phyloP scores from a whole-genome alignment of 1,140 invertebrate genomes.

The Drosophila kurseongensis region DNA sequence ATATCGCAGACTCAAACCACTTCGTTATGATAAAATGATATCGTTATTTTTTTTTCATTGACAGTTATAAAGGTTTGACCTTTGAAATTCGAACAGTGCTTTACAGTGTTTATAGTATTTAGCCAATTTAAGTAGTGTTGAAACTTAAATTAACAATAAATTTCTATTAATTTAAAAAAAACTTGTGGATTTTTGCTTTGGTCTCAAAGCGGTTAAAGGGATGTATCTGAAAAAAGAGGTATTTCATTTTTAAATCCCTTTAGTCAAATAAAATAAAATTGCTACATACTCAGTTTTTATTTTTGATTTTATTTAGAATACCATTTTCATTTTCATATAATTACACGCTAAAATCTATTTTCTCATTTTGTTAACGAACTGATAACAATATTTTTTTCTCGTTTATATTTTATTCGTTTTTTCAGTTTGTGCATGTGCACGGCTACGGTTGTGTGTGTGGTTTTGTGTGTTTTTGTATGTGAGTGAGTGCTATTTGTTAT shows the following conservation, averaged over 20 bases:
- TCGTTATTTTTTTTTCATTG: no score
- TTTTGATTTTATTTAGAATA: slow-evolving; percentile 79
- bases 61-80: no score
- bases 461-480: slow-evolving; percentile 38
- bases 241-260: no score
- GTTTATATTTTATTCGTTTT: slow-evolving; percentile 14
- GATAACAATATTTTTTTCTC: slow-evolving; percentile 73
- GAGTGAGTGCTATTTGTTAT: slow-evolving; percentile 32
- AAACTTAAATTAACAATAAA: no score
- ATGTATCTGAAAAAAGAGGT: no score
- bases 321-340: slow-evolving; percentile 74
- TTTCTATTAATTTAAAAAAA: no score
- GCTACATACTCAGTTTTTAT: slow-evolving; percentile 39
- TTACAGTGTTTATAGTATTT: no score
- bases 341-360: slow-evolving; percentile 72
- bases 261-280: not conserved
- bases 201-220: no score
- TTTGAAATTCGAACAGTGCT: no score
- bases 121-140: no score
- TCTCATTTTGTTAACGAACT: slow-evolving; percentile 76
- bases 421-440: slow-evolving; percentile 36
- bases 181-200: no score
- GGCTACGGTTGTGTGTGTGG: slow-evolving; percentile 22
- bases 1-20: not conserved
- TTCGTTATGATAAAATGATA: no score